These are phyloP conservation scores for Agrilus cyanescens DNA, from an alignment of 2,888 invertebrate genomes.

Conservation along the genomic window DNA sequence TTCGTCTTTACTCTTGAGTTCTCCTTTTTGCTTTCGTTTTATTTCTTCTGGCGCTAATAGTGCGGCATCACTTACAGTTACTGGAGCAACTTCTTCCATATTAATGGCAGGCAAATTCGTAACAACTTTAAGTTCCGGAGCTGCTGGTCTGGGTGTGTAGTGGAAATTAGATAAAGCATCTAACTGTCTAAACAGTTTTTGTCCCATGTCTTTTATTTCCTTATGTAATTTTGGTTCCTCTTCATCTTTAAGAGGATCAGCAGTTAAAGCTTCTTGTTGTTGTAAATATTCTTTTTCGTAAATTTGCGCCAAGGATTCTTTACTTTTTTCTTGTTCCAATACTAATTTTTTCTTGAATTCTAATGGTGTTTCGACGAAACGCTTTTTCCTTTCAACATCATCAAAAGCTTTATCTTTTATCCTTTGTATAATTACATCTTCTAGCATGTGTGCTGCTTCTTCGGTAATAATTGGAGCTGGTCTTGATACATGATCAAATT, in stretches of 20 bases:
- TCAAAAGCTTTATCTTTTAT: constrained; percentile 92
- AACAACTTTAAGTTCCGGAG: constrained; percentile 81
- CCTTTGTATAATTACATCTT: constrained; percentile 82
- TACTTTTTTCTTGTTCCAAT: constrained; percentile 88
- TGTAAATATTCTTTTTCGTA: constrained; percentile 81
- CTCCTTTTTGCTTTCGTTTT: constrained; percentile 43
- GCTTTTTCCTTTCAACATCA: constrained; percentile 79
- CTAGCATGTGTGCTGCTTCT: constrained; percentile 73
- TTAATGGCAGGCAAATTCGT: constrained; percentile 81
- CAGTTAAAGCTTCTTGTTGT: constrained; percentile 46
- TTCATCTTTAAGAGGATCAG: constrained; percentile 43
- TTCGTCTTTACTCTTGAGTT: constrained; percentile 56
- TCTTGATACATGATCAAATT: constrained; percentile 73
- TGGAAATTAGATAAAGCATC: constrained; percentile 91
- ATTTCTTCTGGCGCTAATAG: constrained; percentile 90
- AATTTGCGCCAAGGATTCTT: constrained; percentile 82
- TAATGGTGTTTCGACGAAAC: constrained; percentile 68
- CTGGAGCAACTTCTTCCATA: constrained; percentile 93
- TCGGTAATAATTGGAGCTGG: constrained; percentile 89
- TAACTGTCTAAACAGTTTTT: constrained; percentile 66
- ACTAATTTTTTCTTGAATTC: constrained; percentile 80
- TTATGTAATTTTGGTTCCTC: constrained; percentile 67
- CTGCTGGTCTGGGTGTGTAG: constrained; percentile 78
- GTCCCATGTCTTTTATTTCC: constrained; percentile 65
- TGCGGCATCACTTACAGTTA: constrained; percentile 72